Evolutionary conservation across 2,888 invertebrate genomes (phyloP), one percentile per base, ranked within the genome.

Genomic region (Lasioglossum lativentre): DNA sequence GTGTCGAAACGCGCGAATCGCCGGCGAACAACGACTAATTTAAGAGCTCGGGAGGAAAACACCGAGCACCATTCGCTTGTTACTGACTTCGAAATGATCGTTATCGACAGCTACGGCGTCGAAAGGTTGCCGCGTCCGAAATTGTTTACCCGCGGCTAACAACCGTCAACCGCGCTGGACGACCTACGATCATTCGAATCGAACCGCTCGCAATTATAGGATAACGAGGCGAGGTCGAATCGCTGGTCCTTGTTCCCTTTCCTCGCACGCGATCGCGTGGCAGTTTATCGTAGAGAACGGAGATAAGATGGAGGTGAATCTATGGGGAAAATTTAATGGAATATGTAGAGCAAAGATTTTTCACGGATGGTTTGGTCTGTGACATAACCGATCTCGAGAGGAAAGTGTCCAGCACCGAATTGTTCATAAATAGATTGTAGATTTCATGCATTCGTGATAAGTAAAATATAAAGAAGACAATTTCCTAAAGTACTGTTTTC

Each of bases 1-100:
- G 68, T 73, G 56, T 68, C 73, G 59, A 27, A 68, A 38, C 38
- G 16, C 38, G 66, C 27, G 78, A 52, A 70, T n/a, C 30, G 0
- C 4, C 34, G 16, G 14, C 19, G 71, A 42, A 70, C 68, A 66
- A 77, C 42, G 68, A 82, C 66, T 73, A 81, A 77, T 83, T 80
- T 74, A 72, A 74, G 73, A 81, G 3, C 68, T n/a, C 23, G 14
- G 47, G 23, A 40, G 23, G 5, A 30, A 4, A 71, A 63, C 59
- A 59, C 2, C 80, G 75, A 34, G 12, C n/a, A 23, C 14, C 4
- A 27, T 75, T 63, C 66, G 72, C 63, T 72, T 27, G 23, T 30
- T 19, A 76, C 83, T 63, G 75, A 63, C 63, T 23, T 34, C 59
- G 23, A 59, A 10, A 8, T 10, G 47, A 45, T 75, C 30, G n/a